These are phyloP conservation scores for Lepidostoma basale DNA, from an alignment of 1,140 invertebrate species.

Conservation along the genomic window DNA sequence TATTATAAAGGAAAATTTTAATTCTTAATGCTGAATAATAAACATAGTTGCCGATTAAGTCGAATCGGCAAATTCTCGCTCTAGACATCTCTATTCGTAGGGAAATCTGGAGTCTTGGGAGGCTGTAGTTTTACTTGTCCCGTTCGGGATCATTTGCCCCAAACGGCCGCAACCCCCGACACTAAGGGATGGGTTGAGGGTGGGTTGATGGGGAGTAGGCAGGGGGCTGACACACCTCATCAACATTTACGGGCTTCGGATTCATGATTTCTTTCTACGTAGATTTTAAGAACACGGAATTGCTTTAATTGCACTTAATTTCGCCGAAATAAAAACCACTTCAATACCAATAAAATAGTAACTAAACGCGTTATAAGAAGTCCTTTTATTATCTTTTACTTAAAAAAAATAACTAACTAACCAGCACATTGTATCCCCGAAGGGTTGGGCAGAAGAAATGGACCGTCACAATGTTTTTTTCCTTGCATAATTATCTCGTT, in stretches of 20 bases:
- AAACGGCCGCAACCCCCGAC: constrained; percentile 12
- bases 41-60: no score
- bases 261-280: neutral
- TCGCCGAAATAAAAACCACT: neutral
- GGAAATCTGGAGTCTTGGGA: constrained; percentile 7
- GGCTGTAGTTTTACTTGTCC: constrained; percentile 18
- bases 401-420: neutral
- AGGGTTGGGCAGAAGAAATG: neutral
- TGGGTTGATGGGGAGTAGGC: no score
- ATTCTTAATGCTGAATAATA: no score
- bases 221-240: constrained; percentile 22
- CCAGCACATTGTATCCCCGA: neutral
- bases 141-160: constrained; percentile 18
- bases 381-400: no score
- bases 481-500: no score
- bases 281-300: neutral
- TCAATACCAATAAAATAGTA: no score
- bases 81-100: no score
- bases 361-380: no score
- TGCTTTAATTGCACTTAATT: neutral
- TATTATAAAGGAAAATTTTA: no score
- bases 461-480: neutral
- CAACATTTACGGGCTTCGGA: constrained; percentile 10
- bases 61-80: no score
- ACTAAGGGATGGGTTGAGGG: neutral